Conservation (phyloP, 2,113 vertebrate species). For the Cathartes aura region DNA sequence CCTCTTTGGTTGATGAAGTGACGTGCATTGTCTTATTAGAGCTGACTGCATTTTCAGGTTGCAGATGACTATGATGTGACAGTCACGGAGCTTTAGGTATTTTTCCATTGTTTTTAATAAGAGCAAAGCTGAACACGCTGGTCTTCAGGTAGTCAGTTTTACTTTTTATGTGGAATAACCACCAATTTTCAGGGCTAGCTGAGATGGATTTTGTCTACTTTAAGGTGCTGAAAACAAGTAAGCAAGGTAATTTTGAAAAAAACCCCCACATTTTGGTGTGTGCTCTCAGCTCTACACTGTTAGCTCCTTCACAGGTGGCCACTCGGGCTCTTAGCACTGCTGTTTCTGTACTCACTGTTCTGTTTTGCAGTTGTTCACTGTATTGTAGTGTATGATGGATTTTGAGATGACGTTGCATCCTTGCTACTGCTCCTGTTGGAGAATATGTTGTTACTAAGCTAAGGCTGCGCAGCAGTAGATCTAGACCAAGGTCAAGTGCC, state of each 20-base stretch:
- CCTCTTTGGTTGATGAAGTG: background rate
- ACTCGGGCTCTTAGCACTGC: background rate
- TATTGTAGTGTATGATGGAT: background rate
- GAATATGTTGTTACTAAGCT: background rate
- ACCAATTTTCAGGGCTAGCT: background rate
- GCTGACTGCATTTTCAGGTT: background rate
- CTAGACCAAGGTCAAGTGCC: background rate
- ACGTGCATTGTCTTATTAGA: background rate
- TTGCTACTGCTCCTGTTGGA: background rate
- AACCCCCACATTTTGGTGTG: background rate
- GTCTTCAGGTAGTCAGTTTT: background rate
- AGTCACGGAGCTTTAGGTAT: background rate
- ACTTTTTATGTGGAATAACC: background rate
- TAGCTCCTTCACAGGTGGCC: background rate
- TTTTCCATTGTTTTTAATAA: background rate
- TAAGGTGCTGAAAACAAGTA: background rate
- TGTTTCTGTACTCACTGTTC: background rate
- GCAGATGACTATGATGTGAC: background rate
- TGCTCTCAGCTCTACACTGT: background rate
- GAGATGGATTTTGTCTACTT: background rate
- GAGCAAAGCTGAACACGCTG: background rate
- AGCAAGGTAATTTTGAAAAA: background rate
- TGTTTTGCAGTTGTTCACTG: background rate
- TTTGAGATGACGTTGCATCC: background rate
- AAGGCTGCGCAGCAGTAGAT: background rate